Base-by-base conservation (phyloP, 2,113 vertebrate species). In the Stegostoma tigrinum region DNA sequence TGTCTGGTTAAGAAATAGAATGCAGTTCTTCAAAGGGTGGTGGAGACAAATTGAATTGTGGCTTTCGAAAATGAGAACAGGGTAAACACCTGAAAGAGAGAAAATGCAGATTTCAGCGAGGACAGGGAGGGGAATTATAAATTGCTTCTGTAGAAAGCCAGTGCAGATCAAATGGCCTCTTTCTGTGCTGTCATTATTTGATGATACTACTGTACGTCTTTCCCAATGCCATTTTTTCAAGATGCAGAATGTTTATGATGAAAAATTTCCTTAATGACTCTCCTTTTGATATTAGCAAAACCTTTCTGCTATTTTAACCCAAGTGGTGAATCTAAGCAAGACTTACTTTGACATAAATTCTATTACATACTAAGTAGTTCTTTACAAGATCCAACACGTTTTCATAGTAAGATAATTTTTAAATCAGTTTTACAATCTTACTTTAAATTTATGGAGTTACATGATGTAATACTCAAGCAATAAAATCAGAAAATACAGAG, bases 311-410 rank as follows among this genome's bases (percentile, higher is more conserved):
- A 45, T 45, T 42, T 42, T 42, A 38, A 83, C 80, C 38, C 38
- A 83, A 83, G 42, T 83, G 80, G 80, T 42, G 55, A 91, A 91
- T 64, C n/a, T 91, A 91, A 66, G 89, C 61, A 91, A 91, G 61
- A 94, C 38, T 70, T 91, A 30, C n/a, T 66, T 72, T 94, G n/a
- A 15, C 67, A 30, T 7, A 75, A 45, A 72, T 12, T 30, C 24
- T 72, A 27, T 7, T 75, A 48, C 67, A 10, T 14, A 72, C 30
- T 34, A 95, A 72, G 38, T 94, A 21, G n/a, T 24, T 27, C n/a
- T 21, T 64, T 90, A 64, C 5, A 64, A 30, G 55, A 64, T 61
- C 30, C 5, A 64, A 91, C 30, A 91, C 17, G 23, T 61, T 91
- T 91, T 91, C 27, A 34, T n/a, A 61, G 48, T 91, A 30, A 34